Evolutionary conservation across 2,888 invertebrate species (phyloP).

Genomic region (Meteorus colon): DNA sequence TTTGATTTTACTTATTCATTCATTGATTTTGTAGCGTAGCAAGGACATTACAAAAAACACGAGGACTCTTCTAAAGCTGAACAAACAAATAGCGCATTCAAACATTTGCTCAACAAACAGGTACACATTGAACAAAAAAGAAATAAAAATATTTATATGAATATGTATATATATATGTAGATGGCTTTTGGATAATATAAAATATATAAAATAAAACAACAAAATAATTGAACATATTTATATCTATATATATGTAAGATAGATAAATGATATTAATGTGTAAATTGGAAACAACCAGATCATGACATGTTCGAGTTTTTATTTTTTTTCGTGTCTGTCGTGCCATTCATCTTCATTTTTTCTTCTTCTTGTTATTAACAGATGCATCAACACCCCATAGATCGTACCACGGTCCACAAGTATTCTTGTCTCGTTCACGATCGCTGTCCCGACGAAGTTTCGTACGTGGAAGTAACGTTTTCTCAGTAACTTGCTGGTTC

Average conservation of each 20-base stretch:
- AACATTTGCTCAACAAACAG: background rate
- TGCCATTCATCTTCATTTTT: slow-evolving; percentile 41
- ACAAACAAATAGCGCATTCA: slow-evolving; percentile 1
- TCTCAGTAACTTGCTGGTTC: slow-evolving; percentile 77
- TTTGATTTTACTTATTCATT: background rate
- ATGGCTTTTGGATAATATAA: background rate
- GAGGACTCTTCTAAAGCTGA: background rate
- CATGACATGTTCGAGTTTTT: background rate
- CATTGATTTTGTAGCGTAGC: background rate
- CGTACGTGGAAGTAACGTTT: slow-evolving; percentile 80
- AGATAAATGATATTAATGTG: background rate
- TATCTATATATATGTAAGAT: background rate
- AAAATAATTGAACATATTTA: slow-evolving; percentile 2
- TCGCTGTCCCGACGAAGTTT: slow-evolving; percentile 78
- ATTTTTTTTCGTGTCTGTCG: background rate
- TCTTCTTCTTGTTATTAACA: slow-evolving; percentile 76
- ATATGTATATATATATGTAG: background rate
- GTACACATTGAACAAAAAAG: background rate
- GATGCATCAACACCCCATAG: slow-evolving; percentile 87
- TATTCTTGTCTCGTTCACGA: slow-evolving; percentile 75
- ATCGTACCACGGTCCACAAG: slow-evolving; percentile 92
- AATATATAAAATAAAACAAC: slow-evolving; percentile 8
- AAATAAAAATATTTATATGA: background rate
- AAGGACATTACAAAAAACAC: background rate
- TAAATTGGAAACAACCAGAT: background rate